A percentile compares a stretch with the other conserved stretches of the same genome.
phyloP scores from a whole-genome alignment of 2,888 invertebrate species.

The Podotricha telesiphe region DNA sequence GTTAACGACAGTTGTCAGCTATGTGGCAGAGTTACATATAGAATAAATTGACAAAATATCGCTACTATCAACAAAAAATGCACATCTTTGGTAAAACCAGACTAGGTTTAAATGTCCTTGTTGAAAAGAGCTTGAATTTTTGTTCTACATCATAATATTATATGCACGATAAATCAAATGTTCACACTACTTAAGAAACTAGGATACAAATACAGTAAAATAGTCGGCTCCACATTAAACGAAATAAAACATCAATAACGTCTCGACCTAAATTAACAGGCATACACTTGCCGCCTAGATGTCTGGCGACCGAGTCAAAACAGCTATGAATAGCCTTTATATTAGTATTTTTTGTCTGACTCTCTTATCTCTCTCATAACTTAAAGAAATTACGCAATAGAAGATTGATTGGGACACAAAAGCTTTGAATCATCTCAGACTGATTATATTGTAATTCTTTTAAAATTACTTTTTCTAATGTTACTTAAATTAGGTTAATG shows the following conservation, averaged over 20 bases:
- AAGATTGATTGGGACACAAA: not conserved
- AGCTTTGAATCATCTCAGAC: not conserved
- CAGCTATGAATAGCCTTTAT: constrained; percentile 42
- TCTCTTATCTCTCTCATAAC: constrained; percentile 22
- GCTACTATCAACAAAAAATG: too few species aligned
- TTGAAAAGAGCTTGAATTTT: too few species aligned
- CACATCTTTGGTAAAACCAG: too few species aligned
- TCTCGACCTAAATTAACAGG: constrained; percentile 45
- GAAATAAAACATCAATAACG: constrained; percentile 45
- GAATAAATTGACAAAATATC: too few species aligned
- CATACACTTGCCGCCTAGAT: constrained; percentile 43
- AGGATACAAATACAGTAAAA: constrained; percentile 24
- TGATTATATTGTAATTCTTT: not conserved
- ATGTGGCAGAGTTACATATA: too few species aligned
- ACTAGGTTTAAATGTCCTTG: too few species aligned
- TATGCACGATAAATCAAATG: too few species aligned
- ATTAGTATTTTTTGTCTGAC: constrained; percentile 45
- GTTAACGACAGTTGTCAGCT: too few species aligned
- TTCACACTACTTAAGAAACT: not conserved
- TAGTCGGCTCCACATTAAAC: constrained; percentile 30
- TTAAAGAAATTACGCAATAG: not conserved
- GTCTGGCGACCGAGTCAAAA: constrained; percentile 49
- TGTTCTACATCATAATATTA: too few species aligned
- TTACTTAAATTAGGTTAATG: not conserved
- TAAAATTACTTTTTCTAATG: not conserved